phyloP scores from a whole-genome alignment of 2,797 vertebrate species.

The Xyrichtys novacula region DNA sequence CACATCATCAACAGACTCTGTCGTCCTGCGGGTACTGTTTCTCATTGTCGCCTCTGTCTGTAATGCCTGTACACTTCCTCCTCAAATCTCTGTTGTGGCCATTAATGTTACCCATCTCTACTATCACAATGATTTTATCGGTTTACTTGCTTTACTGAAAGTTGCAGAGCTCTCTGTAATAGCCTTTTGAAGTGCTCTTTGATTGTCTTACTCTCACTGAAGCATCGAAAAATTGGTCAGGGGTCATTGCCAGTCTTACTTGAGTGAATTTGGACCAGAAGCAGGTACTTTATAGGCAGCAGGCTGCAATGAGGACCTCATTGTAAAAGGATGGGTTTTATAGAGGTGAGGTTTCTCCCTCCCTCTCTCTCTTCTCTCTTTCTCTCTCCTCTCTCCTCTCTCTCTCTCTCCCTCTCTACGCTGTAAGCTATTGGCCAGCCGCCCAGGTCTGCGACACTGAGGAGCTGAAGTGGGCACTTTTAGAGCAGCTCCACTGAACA shows the following conservation, averaged over 20 bases:
- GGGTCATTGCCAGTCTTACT: slow-evolving; percentile 48
- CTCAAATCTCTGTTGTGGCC: background rate
- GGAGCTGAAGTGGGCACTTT: slow-evolving; percentile 81
- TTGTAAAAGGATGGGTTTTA: slow-evolving; percentile 54
- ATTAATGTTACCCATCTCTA: slow-evolving; percentile 6
- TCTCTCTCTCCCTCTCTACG: slow-evolving; percentile 25
- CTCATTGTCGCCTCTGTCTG: background rate
- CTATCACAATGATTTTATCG: background rate
- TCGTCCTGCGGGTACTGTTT: background rate
- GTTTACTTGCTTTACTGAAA: slow-evolving; percentile 20
- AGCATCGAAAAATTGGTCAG: slow-evolving; percentile 33
- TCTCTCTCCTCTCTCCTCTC: slow-evolving; percentile 25
- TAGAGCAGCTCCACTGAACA: slow-evolving; percentile 70
- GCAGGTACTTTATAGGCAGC: slow-evolving; percentile 50
- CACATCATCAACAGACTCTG: slow-evolving; percentile 9
- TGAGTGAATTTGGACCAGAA: slow-evolving; percentile 55
- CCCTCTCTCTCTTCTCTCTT: background rate
- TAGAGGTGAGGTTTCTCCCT: slow-evolving; percentile 23
- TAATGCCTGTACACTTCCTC: background rate
- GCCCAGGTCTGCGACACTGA: slow-evolving; percentile 70
- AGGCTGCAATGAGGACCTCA: slow-evolving; percentile 44
- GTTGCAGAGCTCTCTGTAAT: slow-evolving; percentile 29
- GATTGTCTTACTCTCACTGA: slow-evolving; percentile 41
- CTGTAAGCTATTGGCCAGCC: slow-evolving; percentile 69
- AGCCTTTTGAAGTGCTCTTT: slow-evolving; percentile 38